Base-by-base conservation (phyloP, 2,797 vertebrate genomes). In the Acestrorhynchus altus region DNA sequence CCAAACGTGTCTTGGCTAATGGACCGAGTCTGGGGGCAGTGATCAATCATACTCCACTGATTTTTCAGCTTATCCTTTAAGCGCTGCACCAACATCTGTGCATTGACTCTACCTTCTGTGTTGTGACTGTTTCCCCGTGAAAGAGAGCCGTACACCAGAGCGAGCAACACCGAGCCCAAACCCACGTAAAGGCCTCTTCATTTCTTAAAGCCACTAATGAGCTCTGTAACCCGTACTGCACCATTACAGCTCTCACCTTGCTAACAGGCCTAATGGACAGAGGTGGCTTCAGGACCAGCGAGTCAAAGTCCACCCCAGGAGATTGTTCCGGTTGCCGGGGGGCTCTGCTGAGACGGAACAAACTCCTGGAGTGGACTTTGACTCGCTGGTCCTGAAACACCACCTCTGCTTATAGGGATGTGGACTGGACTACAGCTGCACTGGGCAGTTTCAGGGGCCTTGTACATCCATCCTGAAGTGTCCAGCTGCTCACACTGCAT, bases 111-210 rank as follows among this genome's bases (percentile, higher is more conserved):
- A 61, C 13, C 51, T 11, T 75, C 39, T 86, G 12, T 76, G 52
- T 13, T 69, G 52, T 80, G 51, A 60, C 46, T 85, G 46, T 77
- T 40, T 67, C 51, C 24, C 56, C 59, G 8, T 61, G 69, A 75
- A 84, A 84, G 80, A 83, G 69, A 72, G 15, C 70, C 28, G 56
- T 67, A 44, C 65, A 4, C 46, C 80, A 74, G 77, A 73, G 59
- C 56, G 76, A 75, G 40, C 74, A 71, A 39, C 59, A 61, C 72
- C 76, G 42, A 76, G 74, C 64, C 79, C 59, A 65, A 74, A 40
- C 47, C 76, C 77, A 81, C n/a, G 79, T 83, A 79, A 73, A 76
- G 16, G 4, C 26, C 47, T 75, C 52, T 81, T 22, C 31, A 1
- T 67, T 79, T 70, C 59, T 73, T 65, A 26, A 81, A 51, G 61